phyloP scores from a whole-genome alignment of 2,797 vertebrate genomes.

The Pipistrellus pygmaeus region DNA sequence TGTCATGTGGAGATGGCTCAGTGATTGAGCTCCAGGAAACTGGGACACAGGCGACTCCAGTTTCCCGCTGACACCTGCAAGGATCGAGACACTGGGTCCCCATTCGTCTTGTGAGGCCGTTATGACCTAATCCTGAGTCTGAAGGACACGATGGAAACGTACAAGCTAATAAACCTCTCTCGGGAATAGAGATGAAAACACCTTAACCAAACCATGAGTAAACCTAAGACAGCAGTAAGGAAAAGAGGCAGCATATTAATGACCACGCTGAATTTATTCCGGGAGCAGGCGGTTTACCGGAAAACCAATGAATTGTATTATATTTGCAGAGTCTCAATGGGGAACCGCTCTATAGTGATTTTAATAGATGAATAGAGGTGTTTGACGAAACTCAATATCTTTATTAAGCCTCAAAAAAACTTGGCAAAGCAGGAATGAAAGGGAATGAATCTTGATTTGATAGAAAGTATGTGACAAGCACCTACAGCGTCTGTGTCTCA shows the following conservation, averaged over 20 bases:
- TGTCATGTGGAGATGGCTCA: too few species aligned
- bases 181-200: not conserved
- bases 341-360: not conserved
- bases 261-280: not conserved
- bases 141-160: not conserved
- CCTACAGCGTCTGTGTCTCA: not conserved
- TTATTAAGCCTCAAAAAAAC: not conserved
- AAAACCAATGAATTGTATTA: not conserved
- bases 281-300: not conserved
- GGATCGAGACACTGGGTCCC: not conserved
- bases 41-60: not conserved
- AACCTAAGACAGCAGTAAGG: not conserved
- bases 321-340: not conserved
- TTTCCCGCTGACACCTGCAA: not conserved
- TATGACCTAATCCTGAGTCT: not conserved
- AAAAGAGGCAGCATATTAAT: not conserved
- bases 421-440: not conserved
- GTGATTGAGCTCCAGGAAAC: not conserved
- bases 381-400: not conserved
- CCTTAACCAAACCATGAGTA: not conserved
- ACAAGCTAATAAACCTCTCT: not conserved
- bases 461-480: not conserved
- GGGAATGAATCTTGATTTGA: not conserved
- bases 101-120: not conserved
- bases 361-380: slow-evolving; percentile 9